Evolutionary conservation across 2,113 vertebrate species (phyloP).

Genomic region (Pao palembangensis): DNA sequence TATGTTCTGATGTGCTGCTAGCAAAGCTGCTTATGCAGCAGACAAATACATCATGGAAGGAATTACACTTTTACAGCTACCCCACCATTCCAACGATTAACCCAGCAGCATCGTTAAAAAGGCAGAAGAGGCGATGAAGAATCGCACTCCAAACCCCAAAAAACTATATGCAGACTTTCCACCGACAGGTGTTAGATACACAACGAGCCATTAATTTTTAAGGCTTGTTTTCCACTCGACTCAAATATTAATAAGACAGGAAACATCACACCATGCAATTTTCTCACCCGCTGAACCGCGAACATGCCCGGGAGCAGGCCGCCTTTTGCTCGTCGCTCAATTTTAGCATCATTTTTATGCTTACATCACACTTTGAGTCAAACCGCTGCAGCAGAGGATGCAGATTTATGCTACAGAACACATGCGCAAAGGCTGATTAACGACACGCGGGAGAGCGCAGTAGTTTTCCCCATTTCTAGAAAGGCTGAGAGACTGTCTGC

Average conservation of each 20-base stretch:
- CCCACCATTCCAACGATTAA: constrained; percentile 53
- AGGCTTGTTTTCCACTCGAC: constrained; percentile 9
- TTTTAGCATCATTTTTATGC: constrained; percentile 19
- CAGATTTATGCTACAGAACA: constrained; percentile 26
- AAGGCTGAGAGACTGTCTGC: neutral
- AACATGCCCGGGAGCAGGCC: constrained; percentile 11
- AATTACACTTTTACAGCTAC: constrained; percentile 7
- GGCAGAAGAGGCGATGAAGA: constrained; percentile 10
- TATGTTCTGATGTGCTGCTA: too few relatives aligned
- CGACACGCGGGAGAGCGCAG: constrained; percentile 39
- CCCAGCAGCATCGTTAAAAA: constrained; percentile 33
- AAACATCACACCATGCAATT: constrained; percentile 51
- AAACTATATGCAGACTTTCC: constrained; percentile 13
- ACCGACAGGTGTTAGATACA: constrained; percentile 39
- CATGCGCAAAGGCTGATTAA: constrained; percentile 59
- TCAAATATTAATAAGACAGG: constrained; percentile 28
- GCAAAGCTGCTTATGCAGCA: constrained; percentile 18
- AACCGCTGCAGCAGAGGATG: neutral
- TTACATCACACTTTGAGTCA: constrained; percentile 11
- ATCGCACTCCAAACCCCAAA: neutral
- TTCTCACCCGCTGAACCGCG: constrained; percentile 18
- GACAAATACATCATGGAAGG: constrained; percentile 20
- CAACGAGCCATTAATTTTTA: constrained; percentile 29
- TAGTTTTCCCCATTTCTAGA: constrained; percentile 34
- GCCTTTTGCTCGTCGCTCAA: neutral